Conservation (phyloP, 2,888 invertebrate genomes). For the Diplolepis rosae region DNA sequence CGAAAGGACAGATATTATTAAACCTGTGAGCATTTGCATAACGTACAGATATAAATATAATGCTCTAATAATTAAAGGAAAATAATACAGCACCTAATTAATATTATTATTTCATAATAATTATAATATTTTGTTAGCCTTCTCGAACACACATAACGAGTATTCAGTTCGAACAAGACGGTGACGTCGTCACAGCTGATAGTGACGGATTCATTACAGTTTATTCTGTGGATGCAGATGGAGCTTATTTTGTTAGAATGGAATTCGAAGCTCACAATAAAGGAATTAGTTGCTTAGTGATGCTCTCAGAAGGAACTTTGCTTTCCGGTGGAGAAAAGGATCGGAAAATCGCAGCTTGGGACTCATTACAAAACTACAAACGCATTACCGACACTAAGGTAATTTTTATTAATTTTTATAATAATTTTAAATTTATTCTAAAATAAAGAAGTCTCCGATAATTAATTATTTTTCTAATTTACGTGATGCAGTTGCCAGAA, state of each 20-base stretch:
- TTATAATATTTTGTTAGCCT: slow-evolving; percentile 76
- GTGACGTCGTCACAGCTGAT: slow-evolving; percentile 94
- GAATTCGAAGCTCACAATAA: slow-evolving; percentile 93
- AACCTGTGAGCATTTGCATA: slow-evolving; percentile 77
- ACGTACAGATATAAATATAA: background rate
- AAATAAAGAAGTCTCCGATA: background rate
- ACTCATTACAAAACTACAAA: slow-evolving; percentile 91
- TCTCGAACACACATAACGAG: slow-evolving; percentile 90
- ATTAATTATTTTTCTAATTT: background rate
- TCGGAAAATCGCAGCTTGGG: slow-evolving; percentile 93
- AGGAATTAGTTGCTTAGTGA: slow-evolving; percentile 89
- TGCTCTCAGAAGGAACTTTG: slow-evolving; percentile 92
- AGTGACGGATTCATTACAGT: slow-evolving; percentile 93
- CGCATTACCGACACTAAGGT: slow-evolving; percentile 93
- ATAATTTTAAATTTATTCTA: background rate
- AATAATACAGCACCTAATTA: background rate
- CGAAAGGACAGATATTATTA: slow-evolving; percentile 91
- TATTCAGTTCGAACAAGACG: slow-evolving; percentile 92
- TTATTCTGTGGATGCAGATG: slow-evolving; percentile 91
- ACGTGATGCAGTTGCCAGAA: slow-evolving; percentile 82
- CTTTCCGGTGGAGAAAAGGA: slow-evolving; percentile 94
- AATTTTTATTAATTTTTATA: slow-evolving; percentile 1
- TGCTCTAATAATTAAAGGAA: background rate
- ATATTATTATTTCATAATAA: background rate
- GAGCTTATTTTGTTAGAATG: slow-evolving; percentile 90